Conservation (phyloP, 1,140 invertebrate species). For the Acyrthosiphon pisum region DNA sequence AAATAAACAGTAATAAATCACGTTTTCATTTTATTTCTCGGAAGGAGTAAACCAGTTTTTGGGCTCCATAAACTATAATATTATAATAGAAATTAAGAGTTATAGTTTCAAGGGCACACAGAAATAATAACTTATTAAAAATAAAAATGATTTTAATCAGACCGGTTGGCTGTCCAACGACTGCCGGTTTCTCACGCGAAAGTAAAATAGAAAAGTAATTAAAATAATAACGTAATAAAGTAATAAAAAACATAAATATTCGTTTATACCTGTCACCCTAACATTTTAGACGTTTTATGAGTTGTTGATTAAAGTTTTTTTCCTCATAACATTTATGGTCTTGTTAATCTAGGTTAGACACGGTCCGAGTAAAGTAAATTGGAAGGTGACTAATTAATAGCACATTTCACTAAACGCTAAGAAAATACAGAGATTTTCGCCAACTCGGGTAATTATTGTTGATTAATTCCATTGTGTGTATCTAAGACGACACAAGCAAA, state of each 20-base stretch:
- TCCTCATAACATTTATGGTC: not conserved
- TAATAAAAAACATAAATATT: not conserved
- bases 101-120: not conserved
- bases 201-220: slow-evolving; percentile 20
- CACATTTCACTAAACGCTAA: not conserved
- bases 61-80: not conserved
- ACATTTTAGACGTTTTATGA: slow-evolving; percentile 5
- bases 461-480: not conserved
- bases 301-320: slow-evolving; percentile 23
- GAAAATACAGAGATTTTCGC: not conserved
- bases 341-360: slow-evolving; percentile 41
- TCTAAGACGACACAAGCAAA: not conserved
- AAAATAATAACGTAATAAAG: slow-evolving; percentile 10
- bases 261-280: not conserved
- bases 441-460: not conserved
- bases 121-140: not conserved
- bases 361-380: slow-evolving; percentile 8
- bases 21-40: not conserved
- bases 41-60: not conserved
- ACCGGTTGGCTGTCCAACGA: not conserved
- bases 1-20: not conserved
- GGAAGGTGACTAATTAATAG: slow-evolving; percentile 25
- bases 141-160: not conserved
- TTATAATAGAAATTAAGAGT: slow-evolving; percentile 5
- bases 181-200: not conserved